Conservation (phyloP, 2,797 vertebrate genomes). For the Pseudochromis fuscus region DNA sequence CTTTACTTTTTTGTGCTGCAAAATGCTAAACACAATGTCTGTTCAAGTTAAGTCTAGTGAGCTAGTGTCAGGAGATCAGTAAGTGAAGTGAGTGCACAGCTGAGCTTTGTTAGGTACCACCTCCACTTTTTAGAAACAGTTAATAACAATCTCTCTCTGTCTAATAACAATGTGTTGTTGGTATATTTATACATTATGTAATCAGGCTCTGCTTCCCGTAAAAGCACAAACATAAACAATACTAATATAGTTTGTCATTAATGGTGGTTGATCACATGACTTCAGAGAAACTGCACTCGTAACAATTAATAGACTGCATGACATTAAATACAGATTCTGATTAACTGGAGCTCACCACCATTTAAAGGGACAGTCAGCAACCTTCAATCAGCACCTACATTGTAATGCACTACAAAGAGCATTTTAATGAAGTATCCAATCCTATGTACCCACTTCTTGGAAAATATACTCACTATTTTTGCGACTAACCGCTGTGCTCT, state of each 20-base stretch:
- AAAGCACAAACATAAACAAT: neutral
- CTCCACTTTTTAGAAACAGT: neutral
- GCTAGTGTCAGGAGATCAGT: neutral
- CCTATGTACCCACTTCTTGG: neutral
- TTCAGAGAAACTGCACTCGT: neutral
- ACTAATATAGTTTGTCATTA: neutral
- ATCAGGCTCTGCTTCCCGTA: neutral
- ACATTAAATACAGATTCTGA: neutral
- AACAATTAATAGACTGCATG: neutral
- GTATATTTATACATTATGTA: neutral
- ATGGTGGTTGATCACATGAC: neutral
- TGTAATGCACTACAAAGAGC: neutral
- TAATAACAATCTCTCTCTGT: neutral
- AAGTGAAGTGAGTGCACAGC: neutral
- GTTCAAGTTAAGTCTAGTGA: neutral
- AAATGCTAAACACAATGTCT: neutral
- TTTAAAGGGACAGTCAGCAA: neutral
- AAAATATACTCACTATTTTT: slow-evolving; percentile 71
- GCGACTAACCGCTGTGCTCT: slow-evolving; percentile 47
- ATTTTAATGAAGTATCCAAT: neutral
- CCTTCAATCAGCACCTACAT: slow-evolving; percentile 1
- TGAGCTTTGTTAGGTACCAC: neutral
- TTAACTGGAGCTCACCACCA: neutral
- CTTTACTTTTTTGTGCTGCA: slow-evolving; percentile 31
- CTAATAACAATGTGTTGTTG: neutral